A percentile compares a stretch with the other conserved stretches of the same genome.
phyloP scores from a whole-genome alignment of 2,888 invertebrate species.

The Mesoligia furuncula region DNA sequence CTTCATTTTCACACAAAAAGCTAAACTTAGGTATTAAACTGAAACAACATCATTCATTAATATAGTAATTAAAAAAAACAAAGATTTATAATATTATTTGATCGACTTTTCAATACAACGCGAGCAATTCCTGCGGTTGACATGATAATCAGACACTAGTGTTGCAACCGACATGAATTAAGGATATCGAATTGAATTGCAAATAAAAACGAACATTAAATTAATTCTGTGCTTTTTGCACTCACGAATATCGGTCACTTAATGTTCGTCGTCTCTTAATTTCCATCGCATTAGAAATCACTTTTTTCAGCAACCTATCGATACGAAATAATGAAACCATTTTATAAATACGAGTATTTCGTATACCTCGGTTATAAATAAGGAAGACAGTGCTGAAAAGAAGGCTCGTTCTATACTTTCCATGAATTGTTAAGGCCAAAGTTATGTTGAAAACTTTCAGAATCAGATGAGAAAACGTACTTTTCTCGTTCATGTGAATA shows the following conservation, averaged over 20 bases:
- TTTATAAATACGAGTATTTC: constrained; percentile 5
- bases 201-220: constrained; percentile 62
- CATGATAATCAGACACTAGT: constrained; percentile 64
- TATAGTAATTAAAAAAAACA: constrained; percentile 26
- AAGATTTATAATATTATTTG: constrained; percentile 34
- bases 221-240: constrained; percentile 60
- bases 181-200: constrained; percentile 66
- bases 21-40: not conserved
- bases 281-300: constrained; percentile 60
- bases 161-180: constrained; percentile 65
- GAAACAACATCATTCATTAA: constrained; percentile 7
- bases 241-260: constrained; percentile 55
- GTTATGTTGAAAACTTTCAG: not conserved
- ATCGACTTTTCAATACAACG: constrained; percentile 52
- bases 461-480: not conserved
- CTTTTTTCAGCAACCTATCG: constrained; percentile 47
- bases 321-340: constrained; percentile 35
- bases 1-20: constrained; percentile 15
- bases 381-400: not conserved
- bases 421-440: not conserved
- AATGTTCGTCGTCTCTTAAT: constrained; percentile 56
- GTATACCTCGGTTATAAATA: constrained; percentile 5
- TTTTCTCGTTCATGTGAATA: not conserved
- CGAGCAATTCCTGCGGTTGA: constrained; percentile 57
- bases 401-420: not conserved